These are phyloP conservation scores for Eurosta solidaginis DNA, from an alignment of 1,140 invertebrate species.

Conservation along the genomic window DNA sequence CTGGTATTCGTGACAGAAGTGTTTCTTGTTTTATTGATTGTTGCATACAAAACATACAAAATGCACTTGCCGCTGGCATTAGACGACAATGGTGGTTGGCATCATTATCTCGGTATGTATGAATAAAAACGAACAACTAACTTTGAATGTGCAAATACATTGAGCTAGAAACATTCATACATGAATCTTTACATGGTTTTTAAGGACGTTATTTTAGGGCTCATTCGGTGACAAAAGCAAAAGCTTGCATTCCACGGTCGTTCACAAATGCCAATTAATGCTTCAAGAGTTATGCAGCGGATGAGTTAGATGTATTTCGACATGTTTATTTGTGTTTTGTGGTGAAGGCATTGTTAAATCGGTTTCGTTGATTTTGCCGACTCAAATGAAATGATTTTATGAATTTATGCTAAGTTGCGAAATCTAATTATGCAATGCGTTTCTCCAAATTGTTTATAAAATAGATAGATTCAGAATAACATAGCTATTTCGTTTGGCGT, in stretches of 20 bases:
- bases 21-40: constrained; percentile 17
- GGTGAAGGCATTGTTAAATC: neutral
- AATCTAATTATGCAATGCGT: no score
- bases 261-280: neutral
- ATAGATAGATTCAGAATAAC: no score
- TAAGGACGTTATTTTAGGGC: no score
- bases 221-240: no score
- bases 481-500: no score
- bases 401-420: no score
- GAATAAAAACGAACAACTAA: no score
- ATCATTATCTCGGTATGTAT: neutral
- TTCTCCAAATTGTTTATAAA: no score
- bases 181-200: no score
- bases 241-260: neutral
- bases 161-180: no score
- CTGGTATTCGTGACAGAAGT: neutral
- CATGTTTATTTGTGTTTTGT: neutral
- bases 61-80: constrained; percentile 2
- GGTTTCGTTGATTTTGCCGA: neutral
- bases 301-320: neutral
- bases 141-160: no score
- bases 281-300: neutral
- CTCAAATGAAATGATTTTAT: neutral
- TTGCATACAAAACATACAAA: neutral
- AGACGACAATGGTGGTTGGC: constrained; percentile 11